Percentiles rank a stretch among this genome's conserved stretches.
Conservation (phyloP, 1,140 invertebrate species). For the Laodelphax striatellus region DNA sequence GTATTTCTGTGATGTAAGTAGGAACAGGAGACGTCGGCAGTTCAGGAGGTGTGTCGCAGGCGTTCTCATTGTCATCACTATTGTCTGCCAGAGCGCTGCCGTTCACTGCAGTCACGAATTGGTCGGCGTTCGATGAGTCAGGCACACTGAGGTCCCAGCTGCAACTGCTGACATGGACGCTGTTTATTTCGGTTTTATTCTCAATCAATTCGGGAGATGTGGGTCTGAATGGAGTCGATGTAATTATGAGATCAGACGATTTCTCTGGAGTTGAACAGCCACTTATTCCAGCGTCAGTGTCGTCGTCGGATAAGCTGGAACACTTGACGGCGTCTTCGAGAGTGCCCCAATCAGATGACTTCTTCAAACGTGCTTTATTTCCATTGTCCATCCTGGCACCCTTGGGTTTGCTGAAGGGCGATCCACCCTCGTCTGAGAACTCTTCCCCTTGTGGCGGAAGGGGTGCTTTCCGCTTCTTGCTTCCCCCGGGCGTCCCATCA, state of each 20-base stretch:
- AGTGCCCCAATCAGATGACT: conserved; percentile 61
- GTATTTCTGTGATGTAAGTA: conserved; percentile 21
- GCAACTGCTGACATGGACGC: conserved; percentile 10
- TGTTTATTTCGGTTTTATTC: background rate
- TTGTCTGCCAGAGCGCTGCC: conserved; percentile 10
- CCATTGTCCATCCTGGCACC: conserved; percentile 47
- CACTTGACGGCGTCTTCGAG: conserved; percentile 52
- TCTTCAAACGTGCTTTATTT: conserved; percentile 53
- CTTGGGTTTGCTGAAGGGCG: conserved; percentile 29
- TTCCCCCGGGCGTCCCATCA: conserved; percentile 45
- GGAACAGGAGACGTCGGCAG: conserved; percentile 34
- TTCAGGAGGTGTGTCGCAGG: conserved; percentile 26
- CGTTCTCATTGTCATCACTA: conserved; percentile 19
- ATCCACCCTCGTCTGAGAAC: conserved; percentile 21
- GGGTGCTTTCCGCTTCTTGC: conserved; percentile 54
- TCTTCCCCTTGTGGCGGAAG: conserved; percentile 37
- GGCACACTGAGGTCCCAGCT: conserved; percentile 16
- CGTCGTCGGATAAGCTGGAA: conserved; percentile 11
- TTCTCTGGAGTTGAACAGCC: conserved; percentile 18
- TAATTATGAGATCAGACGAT: conserved; percentile 7
- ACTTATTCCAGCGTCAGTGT: conserved; percentile 16
- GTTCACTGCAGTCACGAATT: conserved; percentile 16
- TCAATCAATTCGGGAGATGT: conserved; percentile 3
- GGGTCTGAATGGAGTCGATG: conserved; percentile 18
- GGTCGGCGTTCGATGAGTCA: conserved; percentile 8